Evolutionary conservation across 2,113 vertebrate genomes (phyloP).

Genomic region (Raja brachyura): DNA sequence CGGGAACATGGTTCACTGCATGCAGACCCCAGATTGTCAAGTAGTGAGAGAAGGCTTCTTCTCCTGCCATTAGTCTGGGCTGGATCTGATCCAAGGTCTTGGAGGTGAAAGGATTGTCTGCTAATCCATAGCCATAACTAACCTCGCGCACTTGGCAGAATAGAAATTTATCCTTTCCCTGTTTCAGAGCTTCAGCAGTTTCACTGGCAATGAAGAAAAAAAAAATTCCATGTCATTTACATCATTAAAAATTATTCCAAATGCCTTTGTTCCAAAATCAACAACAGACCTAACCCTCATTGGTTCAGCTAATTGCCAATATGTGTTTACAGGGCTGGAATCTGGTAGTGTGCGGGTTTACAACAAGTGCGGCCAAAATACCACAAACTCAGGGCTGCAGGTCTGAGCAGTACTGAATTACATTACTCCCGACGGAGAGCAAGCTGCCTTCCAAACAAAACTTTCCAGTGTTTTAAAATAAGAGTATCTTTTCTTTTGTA

Average conservation of each 20-base stretch:
- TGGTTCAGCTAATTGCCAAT: not conserved
- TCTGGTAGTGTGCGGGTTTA: not conserved
- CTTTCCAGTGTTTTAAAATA: not conserved
- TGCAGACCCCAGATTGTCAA: too few species aligned
- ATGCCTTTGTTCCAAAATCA: not conserved
- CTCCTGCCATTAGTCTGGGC: not conserved
- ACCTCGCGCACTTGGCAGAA: not conserved
- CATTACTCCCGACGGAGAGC: not conserved
- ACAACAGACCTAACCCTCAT: not conserved
- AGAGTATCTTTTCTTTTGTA: not conserved
- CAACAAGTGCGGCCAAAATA: not conserved
- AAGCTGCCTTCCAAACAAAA: not conserved
- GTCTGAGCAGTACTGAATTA: not conserved
- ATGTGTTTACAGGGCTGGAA: not conserved
- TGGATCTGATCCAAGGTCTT: not conserved
- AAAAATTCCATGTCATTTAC: not conserved
- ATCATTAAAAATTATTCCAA: not conserved
- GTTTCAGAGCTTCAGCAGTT: not conserved
- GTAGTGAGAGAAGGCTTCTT: not conserved
- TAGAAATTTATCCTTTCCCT: not conserved
- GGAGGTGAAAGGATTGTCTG: conserved; percentile 4
- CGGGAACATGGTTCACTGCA: not conserved
- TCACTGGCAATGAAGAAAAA: not conserved
- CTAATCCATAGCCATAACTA: not conserved
- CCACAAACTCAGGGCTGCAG: not conserved